Percentiles rank a stretch among this genome's conserved stretches.
These are phyloP conservation scores for Cisticola juncidis DNA, from an alignment of 2,113 vertebrate species.

Conservation along the genomic window DNA sequence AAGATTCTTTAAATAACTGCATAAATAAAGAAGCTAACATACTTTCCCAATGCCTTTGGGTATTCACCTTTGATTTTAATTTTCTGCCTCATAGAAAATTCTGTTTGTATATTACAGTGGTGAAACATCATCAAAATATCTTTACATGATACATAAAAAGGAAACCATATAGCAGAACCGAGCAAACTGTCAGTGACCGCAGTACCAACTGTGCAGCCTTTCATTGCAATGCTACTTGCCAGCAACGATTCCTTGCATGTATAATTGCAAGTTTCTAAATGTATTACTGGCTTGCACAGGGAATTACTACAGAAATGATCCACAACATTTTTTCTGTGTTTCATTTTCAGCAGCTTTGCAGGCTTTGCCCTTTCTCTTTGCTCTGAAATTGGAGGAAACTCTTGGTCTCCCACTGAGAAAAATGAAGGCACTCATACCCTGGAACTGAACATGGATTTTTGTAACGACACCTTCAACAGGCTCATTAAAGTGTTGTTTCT, in stretches of 20 bases:
- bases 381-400: not conserved
- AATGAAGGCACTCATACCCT: not conserved
- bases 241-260: not conserved
- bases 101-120: conserved; percentile 27
- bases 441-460: not conserved
- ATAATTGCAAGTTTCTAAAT: conserved; percentile 33
- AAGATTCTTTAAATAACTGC: conserved; percentile 46
- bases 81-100: conserved; percentile 50
- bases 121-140: conserved; percentile 34
- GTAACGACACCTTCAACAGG: not conserved
- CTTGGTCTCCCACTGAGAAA: not conserved
- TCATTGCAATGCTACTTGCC: conserved; percentile 10
- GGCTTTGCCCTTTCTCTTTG: not conserved
- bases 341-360: not conserved
- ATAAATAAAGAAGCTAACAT: conserved; percentile 39
- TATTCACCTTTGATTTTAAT: conserved; percentile 52
- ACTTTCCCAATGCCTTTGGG: conserved; percentile 58
- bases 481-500: not conserved
- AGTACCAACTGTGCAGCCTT: conserved; percentile 27
- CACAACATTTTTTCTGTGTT: not conserved
- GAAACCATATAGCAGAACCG: conserved; percentile 38
- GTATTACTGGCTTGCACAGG: conserved; percentile 5
- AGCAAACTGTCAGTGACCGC: conserved; percentile 7
- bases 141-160: not conserved
- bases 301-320: conserved; percentile 19